A percentile compares a stretch with the other conserved stretches of the same genome.
Evolutionary conservation across 2,113 vertebrate species (phyloP).

Genomic region (Ivindomyrus marchei): DNA sequence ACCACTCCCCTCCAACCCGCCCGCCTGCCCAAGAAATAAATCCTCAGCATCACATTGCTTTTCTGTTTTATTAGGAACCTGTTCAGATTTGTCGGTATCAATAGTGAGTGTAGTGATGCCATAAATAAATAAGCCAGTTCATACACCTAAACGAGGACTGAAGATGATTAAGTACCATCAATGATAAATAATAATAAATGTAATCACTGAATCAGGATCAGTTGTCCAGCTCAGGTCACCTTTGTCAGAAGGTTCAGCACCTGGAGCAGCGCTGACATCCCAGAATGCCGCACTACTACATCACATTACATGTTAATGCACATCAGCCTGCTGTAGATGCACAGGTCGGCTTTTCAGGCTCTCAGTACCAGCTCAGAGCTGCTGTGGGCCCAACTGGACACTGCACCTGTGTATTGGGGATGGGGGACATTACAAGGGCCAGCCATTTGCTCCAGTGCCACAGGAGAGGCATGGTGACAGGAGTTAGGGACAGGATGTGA

Average conservation of each 20-base stretch:
- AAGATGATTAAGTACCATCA: neutral
- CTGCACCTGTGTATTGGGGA: neutral
- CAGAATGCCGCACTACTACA: neutral
- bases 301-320: neutral
- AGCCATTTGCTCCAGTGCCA: neutral
- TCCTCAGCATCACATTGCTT: neutral
- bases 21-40: neutral
- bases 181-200: neutral
- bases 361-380: neutral
- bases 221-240: neutral
- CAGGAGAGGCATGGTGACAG: neutral
- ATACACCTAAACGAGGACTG: neutral
- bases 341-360: neutral
- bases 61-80: constrained; percentile 24
- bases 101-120: constrained; percentile 5
- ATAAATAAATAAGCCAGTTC: constrained; percentile 13
- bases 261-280: neutral
- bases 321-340: neutral
- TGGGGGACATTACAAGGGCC: neutral
- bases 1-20: no score
- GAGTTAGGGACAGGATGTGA: neutral
- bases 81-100: constrained; percentile 1
- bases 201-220: neutral
- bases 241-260: neutral
- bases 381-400: neutral